These are phyloP conservation scores for Aplochiton taeniatus DNA, from an alignment of 2,797 vertebrate genomes.

Conservation along the genomic window DNA sequence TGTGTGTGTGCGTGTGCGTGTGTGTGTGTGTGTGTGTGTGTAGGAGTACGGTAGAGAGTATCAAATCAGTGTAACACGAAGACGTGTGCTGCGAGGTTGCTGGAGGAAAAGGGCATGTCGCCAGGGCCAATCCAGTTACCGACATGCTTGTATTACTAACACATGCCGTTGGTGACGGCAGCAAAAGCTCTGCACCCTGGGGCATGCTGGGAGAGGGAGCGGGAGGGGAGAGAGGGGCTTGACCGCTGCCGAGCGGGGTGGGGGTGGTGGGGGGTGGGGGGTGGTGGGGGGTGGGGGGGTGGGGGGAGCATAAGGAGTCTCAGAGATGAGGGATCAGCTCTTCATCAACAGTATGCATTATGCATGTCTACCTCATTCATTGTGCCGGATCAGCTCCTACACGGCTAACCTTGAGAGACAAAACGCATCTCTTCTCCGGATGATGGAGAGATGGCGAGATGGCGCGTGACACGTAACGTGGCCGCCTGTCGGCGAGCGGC, in stretches of 20 bases:
- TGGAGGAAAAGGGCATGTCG: conserved; percentile 30
- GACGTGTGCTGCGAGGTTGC: conserved; percentile 15
- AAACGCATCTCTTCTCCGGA: conserved; percentile 9
- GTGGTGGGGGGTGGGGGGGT: neutral
- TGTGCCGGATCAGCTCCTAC: conserved; percentile 26
- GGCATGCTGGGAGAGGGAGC: neutral
- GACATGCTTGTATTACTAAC: conserved; percentile 45
- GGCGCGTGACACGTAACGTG: conserved; percentile 16
- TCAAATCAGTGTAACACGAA: conserved; percentile 2
- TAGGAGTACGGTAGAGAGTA: neutral
- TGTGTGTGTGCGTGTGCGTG: conserved; percentile 15
- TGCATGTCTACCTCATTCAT: conserved; percentile 39
- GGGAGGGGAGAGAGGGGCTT: neutral
- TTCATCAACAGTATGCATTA: conserved; percentile 53
- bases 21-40: conserved; percentile 21
- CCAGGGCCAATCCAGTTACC: conserved; percentile 33
- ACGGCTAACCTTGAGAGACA: conserved; percentile 22
- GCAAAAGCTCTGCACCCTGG: neutral
- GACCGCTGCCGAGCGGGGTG: too few relatives aligned
- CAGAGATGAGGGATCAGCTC: neutral
- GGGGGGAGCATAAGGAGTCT: neutral
- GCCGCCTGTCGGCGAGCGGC: too few relatives aligned
- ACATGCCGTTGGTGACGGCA: conserved; percentile 22
- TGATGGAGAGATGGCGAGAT: conserved; percentile 25
- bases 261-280: neutral